Conservation (phyloP, 2,888 invertebrate species). For the Amitus sp. region DNA sequence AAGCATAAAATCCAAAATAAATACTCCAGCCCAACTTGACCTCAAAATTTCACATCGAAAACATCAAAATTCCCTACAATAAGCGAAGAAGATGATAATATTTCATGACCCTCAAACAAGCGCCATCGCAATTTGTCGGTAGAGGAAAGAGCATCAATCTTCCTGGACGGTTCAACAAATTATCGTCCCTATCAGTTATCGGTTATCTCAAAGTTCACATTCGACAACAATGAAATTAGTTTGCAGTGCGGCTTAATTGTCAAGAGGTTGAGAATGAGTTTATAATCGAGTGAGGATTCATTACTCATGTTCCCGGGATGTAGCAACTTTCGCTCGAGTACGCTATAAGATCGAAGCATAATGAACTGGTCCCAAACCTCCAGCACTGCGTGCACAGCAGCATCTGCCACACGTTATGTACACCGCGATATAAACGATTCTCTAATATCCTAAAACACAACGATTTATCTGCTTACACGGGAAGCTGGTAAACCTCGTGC, state of each 20-base stretch:
- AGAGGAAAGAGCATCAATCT: not conserved
- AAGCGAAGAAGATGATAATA: too few relatives aligned
- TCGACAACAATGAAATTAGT: constrained; percentile 8
- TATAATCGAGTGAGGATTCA: constrained; percentile 14
- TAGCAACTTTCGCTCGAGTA: constrained; percentile 7
- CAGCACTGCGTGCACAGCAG: not conserved
- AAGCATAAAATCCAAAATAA: too few relatives aligned
- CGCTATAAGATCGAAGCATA: constrained; percentile 1
- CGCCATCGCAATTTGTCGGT: not conserved
- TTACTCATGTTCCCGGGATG: constrained; percentile 10
- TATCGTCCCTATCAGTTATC: not conserved
- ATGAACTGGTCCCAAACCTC: constrained; percentile 8
- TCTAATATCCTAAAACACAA: constrained; percentile 11
- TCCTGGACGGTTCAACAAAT: constrained; percentile 6
- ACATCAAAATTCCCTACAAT: too few relatives aligned
- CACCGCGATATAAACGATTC: constrained; percentile 9
- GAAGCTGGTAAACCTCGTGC: constrained; percentile 11
- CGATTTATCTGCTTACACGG: constrained; percentile 7
- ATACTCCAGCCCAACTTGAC: too few relatives aligned
- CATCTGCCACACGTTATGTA: constrained; percentile 5
- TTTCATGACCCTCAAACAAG: too few relatives aligned
- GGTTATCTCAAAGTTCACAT: not conserved
- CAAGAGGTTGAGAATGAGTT: constrained; percentile 8
- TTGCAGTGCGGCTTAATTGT: constrained; percentile 8
- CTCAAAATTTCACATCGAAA: too few relatives aligned